Conservation (phyloP, 2,888 invertebrate genomes). For the Macropis europaea region DNA sequence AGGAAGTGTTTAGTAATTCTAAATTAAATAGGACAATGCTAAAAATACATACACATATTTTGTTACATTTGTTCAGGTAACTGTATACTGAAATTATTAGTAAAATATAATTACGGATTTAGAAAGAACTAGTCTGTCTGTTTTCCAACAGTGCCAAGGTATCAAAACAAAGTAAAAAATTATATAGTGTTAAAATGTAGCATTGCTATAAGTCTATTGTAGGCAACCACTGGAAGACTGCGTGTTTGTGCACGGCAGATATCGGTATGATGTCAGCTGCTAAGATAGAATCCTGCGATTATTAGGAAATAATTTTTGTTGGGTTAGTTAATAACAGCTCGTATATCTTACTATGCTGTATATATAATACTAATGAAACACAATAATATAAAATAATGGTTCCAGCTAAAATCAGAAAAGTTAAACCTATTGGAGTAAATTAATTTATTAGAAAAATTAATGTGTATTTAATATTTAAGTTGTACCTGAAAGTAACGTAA, state of each 20-base stretch:
- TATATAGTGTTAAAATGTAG: constrained; percentile 65
- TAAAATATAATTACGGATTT: constrained; percentile 5
- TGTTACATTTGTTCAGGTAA: not conserved
- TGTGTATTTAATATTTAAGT: constrained; percentile 70
- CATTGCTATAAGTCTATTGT: constrained; percentile 69
- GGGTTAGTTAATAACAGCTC: constrained; percentile 70
- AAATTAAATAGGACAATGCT: not conserved
- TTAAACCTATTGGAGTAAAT: constrained; percentile 78
- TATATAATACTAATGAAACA: constrained; percentile 72
- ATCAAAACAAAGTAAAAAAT: constrained; percentile 63
- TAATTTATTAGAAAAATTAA: constrained; percentile 71
- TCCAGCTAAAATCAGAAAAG: constrained; percentile 74
- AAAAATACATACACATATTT: not conserved
- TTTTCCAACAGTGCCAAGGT: constrained; percentile 61
- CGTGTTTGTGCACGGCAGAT: constrained; percentile 75
- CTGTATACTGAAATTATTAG: not conserved
- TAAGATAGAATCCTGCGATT: constrained; percentile 79
- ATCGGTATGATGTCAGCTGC: constrained; percentile 78
- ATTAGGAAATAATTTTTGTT: constrained; percentile 77
- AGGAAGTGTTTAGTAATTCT: not conserved
- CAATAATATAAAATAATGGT: constrained; percentile 70
- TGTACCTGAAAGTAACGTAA: constrained; percentile 79
- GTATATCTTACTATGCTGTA: constrained; percentile 65
- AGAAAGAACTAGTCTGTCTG: constrained; percentile 13
- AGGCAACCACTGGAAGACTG: constrained; percentile 76